A percentile compares a stretch with the other conserved stretches of the same genome.
Conservation (phyloP, 2,888 invertebrate genomes). For the Oxyteleia sp. region DNA sequence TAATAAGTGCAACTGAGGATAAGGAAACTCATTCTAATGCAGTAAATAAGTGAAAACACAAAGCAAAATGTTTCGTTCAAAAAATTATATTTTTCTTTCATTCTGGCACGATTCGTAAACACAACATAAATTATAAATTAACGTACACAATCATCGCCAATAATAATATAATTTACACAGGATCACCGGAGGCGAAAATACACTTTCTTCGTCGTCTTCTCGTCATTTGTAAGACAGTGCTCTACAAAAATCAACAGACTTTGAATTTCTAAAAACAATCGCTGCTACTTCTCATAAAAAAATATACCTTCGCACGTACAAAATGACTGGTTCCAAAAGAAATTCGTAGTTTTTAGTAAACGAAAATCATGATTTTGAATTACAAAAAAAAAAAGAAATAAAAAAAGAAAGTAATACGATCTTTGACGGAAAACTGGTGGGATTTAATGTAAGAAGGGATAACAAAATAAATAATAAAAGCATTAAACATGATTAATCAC, state of each 20-base stretch:
- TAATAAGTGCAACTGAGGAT: conserved; percentile 44
- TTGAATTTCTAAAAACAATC: conserved; percentile 40
- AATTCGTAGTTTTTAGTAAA: conserved; percentile 36
- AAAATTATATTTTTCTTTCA: conserved; percentile 87
- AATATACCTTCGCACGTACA: conserved; percentile 53
- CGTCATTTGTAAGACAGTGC: conserved; percentile 57
- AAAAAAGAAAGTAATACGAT: conserved; percentile 66
- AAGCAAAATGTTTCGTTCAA: conserved; percentile 82
- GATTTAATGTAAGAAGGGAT: conserved; percentile 81
- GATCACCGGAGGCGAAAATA: conserved; percentile 66
- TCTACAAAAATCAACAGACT: conserved; percentile 59
- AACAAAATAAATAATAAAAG: conserved; percentile 88
- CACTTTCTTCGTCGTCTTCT: conserved; percentile 63
- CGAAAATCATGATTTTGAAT: conserved; percentile 45
- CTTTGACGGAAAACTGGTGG: conserved; percentile 68
- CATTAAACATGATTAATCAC: conserved; percentile 87
- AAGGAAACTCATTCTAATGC: conserved; percentile 26
- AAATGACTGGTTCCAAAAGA: conserved; percentile 52
- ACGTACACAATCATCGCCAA: conserved; percentile 86
- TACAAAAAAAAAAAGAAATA: conserved; percentile 41
- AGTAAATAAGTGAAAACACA: neutral
- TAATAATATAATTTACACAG: conserved; percentile 80
- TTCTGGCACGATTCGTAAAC: conserved; percentile 87
- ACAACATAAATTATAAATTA: conserved; percentile 88
- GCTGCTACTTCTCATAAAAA: conserved; percentile 33